phyloP scores from a whole-genome alignment of 2,888 invertebrate genomes.

The Acleris laterana region DNA sequence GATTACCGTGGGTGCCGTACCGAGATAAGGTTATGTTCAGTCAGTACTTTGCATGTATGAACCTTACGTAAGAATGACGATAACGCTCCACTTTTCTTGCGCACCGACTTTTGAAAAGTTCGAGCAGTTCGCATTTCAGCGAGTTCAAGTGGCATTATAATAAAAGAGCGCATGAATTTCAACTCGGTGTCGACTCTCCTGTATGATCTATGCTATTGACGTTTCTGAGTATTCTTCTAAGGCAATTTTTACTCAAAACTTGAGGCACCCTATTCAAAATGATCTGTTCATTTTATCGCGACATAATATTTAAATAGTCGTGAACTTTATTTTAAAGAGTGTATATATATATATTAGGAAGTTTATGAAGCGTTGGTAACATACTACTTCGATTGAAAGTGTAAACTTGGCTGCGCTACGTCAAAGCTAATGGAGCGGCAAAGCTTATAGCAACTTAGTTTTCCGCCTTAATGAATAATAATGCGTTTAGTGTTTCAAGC shows the following conservation, averaged over 20 bases:
- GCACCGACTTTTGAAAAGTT: constrained; percentile 62
- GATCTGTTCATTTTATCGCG: neutral
- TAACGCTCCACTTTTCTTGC: constrained; percentile 64
- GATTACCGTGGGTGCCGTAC: constrained; percentile 49
- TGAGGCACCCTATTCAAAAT: neutral
- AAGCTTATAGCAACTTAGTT: constrained; percentile 16
- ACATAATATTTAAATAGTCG: too few species aligned
- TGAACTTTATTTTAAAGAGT: too few species aligned
- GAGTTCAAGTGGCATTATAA: constrained; percentile 64
- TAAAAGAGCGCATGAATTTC: constrained; percentile 63
- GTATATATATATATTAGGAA: neutral
- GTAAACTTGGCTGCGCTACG: constrained; percentile 10
- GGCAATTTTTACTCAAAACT: constrained; percentile 5
- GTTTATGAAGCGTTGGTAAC: constrained; percentile 19
- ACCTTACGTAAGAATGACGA: constrained; percentile 38
- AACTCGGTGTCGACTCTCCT: constrained; percentile 50
- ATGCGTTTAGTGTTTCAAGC: constrained; percentile 5
- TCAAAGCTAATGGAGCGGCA: constrained; percentile 13
- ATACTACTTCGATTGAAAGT: constrained; percentile 22
- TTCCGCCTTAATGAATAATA: constrained; percentile 16
- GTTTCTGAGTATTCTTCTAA: constrained; percentile 44
- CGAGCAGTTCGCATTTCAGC: constrained; percentile 56
- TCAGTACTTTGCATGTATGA: constrained; percentile 22
- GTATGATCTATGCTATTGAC: constrained; percentile 51
- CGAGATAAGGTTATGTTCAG: constrained; percentile 28